Percentiles rank a stretch among this genome's conserved stretches.
These are phyloP conservation scores for Erythrolamprus reginae DNA, from an alignment of 2,113 vertebrate species.

Conservation along the genomic window DNA sequence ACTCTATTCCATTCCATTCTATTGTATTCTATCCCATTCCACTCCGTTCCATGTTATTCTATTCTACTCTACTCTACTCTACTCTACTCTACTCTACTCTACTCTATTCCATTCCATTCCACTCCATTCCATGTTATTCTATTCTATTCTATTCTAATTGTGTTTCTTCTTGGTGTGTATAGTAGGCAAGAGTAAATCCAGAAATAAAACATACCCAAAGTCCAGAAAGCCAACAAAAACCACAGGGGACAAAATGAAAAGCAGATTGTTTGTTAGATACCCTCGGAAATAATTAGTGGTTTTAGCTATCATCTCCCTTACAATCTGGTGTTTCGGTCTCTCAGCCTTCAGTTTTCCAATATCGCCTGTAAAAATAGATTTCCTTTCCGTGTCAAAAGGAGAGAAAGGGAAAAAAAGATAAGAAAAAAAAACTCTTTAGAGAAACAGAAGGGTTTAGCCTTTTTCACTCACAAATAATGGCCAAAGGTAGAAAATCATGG, in stretches of 20 bases:
- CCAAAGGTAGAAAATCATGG: not conserved
- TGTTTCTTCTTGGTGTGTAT: no score
- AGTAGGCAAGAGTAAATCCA: constrained; percentile 32
- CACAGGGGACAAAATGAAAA: constrained; percentile 48
- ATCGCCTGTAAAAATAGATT: constrained; percentile 6
- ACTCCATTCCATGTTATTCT: no score
- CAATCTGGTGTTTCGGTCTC: not conserved
- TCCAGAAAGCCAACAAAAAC: constrained; percentile 42
- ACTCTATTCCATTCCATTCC: no score
- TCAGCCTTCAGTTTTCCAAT: constrained; percentile 11
- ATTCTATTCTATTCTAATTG: no score
- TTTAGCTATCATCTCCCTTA: constrained; percentile 7
- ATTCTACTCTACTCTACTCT: no score
- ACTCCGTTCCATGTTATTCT: no score
- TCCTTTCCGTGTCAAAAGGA: not conserved
- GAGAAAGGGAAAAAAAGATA: not conserved
- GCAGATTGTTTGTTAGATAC: constrained; percentile 40
- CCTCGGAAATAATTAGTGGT: constrained; percentile 56
- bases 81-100: no score
- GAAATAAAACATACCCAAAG: constrained; percentile 42
- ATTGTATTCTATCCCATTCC: no score
- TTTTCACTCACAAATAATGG: not conserved
- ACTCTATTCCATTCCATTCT: no score
- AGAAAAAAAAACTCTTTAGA: not conserved
- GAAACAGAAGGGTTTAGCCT: not conserved